Conservation (phyloP, 1,140 invertebrate species). For the Musca vetustissima region DNA sequence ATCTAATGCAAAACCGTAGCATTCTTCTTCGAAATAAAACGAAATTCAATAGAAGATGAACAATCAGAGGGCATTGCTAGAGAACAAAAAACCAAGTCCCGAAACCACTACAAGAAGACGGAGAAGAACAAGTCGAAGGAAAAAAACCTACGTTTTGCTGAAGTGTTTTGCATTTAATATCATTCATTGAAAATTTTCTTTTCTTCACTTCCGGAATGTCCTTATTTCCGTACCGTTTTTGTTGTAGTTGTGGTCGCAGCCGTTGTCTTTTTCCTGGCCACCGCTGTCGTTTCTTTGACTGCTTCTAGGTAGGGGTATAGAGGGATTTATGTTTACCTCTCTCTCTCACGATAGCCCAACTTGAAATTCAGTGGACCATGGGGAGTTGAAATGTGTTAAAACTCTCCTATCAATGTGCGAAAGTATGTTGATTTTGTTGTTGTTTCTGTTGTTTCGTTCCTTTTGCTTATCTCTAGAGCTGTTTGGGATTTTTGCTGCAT, state of each 20-base stretch:
- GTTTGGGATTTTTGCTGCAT: too few species aligned
- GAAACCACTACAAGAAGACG: not conserved
- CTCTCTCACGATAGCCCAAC: too few species aligned
- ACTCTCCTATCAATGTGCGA: too few species aligned
- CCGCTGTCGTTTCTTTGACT: not conserved
- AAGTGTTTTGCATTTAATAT: slow-evolving; percentile 28
- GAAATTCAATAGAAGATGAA: too few species aligned
- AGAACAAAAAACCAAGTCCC: not conserved
- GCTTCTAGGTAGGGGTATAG: not conserved
- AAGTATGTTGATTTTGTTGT: too few species aligned
- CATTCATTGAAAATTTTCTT: slow-evolving; percentile 28
- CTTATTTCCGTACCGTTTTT: slow-evolving; percentile 15
- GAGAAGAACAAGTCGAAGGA: too few species aligned
- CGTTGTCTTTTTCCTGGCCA: not conserved
- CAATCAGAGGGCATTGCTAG: not conserved
- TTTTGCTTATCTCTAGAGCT: too few species aligned
- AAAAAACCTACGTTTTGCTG: too few species aligned
- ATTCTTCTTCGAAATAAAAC: not conserved
- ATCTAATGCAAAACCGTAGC: not conserved
- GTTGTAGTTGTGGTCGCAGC: slow-evolving; percentile 13
- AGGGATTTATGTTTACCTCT: not conserved
- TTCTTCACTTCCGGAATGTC: slow-evolving; percentile 25
- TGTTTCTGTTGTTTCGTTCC: too few species aligned
- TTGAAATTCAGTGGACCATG: too few species aligned
- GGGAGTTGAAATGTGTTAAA: too few species aligned